A percentile compares a stretch with the other conserved stretches of the same genome.
phyloP scores from a whole-genome alignment of 2,888 invertebrate genomes.

The Zygogramma bicolorata region DNA sequence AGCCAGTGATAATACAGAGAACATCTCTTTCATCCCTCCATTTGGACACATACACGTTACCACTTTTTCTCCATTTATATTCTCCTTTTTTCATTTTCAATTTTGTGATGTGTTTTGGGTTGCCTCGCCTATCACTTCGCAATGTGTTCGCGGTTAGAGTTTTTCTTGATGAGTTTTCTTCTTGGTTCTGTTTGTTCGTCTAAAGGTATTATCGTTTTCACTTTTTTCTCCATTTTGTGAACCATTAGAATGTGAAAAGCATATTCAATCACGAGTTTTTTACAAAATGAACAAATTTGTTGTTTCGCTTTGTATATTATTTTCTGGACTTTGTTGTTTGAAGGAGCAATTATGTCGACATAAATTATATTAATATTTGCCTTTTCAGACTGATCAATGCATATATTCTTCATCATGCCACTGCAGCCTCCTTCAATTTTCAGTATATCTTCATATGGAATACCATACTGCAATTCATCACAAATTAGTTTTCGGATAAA shows the following conservation, averaged over 20 bases:
- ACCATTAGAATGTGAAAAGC: background rate
- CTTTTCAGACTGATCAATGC: background rate
- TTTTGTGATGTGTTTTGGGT: too few relatives aligned
- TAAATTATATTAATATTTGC: conserved; percentile 12
- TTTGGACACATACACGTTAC: too few relatives aligned
- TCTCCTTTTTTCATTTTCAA: too few relatives aligned
- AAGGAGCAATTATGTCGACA: background rate
- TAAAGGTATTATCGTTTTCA: conserved; percentile 2
- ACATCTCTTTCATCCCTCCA: too few relatives aligned
- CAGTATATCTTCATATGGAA: background rate
- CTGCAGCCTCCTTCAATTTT: background rate
- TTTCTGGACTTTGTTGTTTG: background rate
- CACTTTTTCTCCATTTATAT: too few relatives aligned
- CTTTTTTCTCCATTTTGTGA: conserved; percentile 9
- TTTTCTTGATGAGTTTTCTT: conserved; percentile 1
- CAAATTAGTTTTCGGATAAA: too few relatives aligned
- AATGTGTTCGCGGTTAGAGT: too few relatives aligned
- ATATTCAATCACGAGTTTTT: conserved; percentile 9
- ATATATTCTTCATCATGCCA: too few relatives aligned
- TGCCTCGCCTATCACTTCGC: too few relatives aligned
- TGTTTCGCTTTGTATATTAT: background rate
- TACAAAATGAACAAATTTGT: conserved; percentile 8
- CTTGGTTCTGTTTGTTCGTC: background rate
- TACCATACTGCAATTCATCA: background rate
- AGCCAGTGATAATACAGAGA: too few relatives aligned